Base-by-base conservation (phyloP, 2,113 vertebrate genomes). In the Tupaia chinensis region DNA sequence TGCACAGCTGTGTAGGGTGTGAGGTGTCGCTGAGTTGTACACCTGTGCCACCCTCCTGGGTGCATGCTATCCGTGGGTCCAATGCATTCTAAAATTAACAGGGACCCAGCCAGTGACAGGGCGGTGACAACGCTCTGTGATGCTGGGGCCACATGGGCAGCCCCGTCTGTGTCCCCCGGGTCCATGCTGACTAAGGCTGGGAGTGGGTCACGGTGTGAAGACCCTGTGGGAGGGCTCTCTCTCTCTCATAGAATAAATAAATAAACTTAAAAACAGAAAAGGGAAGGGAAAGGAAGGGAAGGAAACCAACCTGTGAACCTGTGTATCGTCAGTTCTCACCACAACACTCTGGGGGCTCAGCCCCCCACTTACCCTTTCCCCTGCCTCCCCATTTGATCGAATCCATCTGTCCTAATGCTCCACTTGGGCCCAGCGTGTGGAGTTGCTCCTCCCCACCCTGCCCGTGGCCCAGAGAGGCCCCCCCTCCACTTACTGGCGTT, bases 401-500 rank as follows among this genome's bases (percentile, higher is more conserved):
- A 23, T 20, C 60, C 12, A 0, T 14, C 58, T 72, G 12, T 56
- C 27, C 54, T 19, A 10, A 12, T 9, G 9, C 78, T 22, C 63
- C 58, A 0, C 44, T 10, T 1, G 44, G 32, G 66, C 23, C 60
- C 13, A 56, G 6, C 0, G 0, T 25, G 53, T 22, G 29, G 22
- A 29, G 25, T 15, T 13, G 2, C 22, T 66, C 16, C 56, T 60
- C 44, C 44, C 4, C 1, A 9, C 15, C 16, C 80, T 4, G 5
- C 5, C 34, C 9, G 8, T 3, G 23, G 23, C 12, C 54, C n/a
- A 61, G 34, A 34, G 8, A 27, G 34, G 23, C 9, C 25, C 0
- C 29, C 1, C 61, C 17, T 27, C 20, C 72, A 89, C 97, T 96
- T 68, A 98, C 97, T 32, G 6, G 73, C 80, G 84, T 63, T 98